phyloP scores from a whole-genome alignment of 2,797 vertebrate species.

The Coendou prehensilis region DNA sequence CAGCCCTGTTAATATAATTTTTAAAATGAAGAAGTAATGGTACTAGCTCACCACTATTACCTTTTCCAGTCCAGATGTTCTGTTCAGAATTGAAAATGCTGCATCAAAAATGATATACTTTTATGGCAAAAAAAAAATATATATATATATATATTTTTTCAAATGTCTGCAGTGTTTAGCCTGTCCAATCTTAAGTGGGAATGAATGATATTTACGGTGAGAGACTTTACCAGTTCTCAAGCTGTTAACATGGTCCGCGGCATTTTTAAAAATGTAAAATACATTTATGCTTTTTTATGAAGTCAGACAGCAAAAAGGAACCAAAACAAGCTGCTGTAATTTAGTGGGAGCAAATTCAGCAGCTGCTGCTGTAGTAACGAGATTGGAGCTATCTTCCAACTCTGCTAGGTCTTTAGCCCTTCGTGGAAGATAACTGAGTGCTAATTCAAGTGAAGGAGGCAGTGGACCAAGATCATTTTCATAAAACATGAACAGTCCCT shows the following conservation, averaged over 20 bases:
- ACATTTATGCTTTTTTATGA: constrained; percentile 5
- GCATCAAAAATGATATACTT: constrained; percentile 27
- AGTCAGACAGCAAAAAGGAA: constrained; percentile 28
- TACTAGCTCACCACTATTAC: neutral
- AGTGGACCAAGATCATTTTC: constrained; percentile 51
- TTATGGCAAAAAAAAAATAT: neutral
- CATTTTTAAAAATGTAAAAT: constrained; percentile 67
- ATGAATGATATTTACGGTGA: constrained; percentile 61
- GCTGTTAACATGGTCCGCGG: constrained; percentile 40
- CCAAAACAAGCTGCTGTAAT: neutral
- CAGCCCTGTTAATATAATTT: neutral
- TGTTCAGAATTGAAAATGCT: constrained; percentile 29
- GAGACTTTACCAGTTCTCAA: constrained; percentile 57
- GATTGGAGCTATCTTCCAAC: neutral
- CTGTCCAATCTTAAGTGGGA: constrained; percentile 17
- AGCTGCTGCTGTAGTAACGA: constrained; percentile 57
- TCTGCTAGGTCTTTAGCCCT: constrained; percentile 53
- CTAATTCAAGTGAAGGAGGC: constrained; percentile 75
- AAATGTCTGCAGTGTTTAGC: neutral
- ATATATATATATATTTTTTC: neutral
- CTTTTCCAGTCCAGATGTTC: neutral
- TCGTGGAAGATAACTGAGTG: constrained; percentile 68
- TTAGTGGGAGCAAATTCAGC: neutral
- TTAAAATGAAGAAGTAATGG: neutral
- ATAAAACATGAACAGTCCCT: constrained; percentile 59